Percentiles rank a stretch among this genome's conserved stretches.
These are phyloP conservation scores for Benthosema pterotum DNA, from an alignment of 2,797 vertebrate species.

Conservation along the genomic window DNA sequence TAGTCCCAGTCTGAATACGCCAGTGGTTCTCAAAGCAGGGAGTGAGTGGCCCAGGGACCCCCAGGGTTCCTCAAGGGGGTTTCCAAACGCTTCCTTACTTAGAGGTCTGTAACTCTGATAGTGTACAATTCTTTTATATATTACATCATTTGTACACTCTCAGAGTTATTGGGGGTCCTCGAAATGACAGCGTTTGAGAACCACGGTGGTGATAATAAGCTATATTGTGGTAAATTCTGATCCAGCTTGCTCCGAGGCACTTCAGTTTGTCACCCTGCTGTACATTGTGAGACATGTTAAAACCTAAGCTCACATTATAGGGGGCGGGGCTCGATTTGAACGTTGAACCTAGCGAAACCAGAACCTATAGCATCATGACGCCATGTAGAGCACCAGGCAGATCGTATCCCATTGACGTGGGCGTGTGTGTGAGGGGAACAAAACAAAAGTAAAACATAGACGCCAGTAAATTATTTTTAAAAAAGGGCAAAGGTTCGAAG, in stretches of 20 bases:
- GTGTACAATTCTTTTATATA: too few species aligned
- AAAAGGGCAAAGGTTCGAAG: conserved; percentile 24
- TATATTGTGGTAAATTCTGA: conserved; percentile 44
- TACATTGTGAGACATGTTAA: conserved; percentile 70
- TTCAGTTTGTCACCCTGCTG: conserved; percentile 76
- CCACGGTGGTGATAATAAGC: conserved; percentile 40
- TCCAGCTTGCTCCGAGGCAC: conserved; percentile 80
- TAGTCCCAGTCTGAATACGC: conserved; percentile 31
- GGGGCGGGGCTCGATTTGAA: conserved; percentile 58
- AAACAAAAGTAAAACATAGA: conserved; percentile 14
- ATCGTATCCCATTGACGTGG: conserved; percentile 53
- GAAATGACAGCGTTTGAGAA: too few species aligned
- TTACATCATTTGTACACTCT: too few species aligned
- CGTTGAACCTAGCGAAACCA: conserved; percentile 47
- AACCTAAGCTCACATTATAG: conserved; percentile 57
- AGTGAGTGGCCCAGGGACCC: too few species aligned
- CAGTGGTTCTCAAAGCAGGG: too few species aligned
- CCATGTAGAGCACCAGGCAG: conserved; percentile 76
- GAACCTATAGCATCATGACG: conserved; percentile 61
- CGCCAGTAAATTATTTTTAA: conserved; percentile 13
- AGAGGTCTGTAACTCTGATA: too few species aligned
- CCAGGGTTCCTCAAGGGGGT: too few species aligned
- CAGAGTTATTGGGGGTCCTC: too few species aligned
- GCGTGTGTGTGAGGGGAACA: not conserved
- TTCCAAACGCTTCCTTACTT: too few species aligned